Percentiles rank a stretch among this genome's conserved stretches.
These are phyloP conservation scores for Potamilus streckersoni DNA, from an alignment of 1,140 invertebrate genomes.

Conservation along the genomic window DNA sequence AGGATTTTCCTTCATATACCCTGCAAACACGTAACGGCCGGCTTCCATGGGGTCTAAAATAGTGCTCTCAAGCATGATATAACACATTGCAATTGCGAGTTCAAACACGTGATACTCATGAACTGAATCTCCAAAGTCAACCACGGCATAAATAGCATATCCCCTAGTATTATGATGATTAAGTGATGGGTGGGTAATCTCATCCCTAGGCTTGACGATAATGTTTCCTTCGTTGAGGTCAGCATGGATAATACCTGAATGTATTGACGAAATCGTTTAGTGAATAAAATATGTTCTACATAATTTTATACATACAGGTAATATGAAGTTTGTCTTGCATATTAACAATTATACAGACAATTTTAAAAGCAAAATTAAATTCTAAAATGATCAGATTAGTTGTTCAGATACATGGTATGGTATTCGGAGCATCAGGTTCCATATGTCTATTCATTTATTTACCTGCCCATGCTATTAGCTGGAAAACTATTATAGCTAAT, in stretches of 20 bases:
- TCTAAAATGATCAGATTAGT: too few relatives aligned
- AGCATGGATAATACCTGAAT: conserved; percentile 30
- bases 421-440: too few relatives aligned
- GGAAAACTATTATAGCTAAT: too few relatives aligned
- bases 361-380: too few relatives aligned
- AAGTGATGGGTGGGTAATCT: conserved; percentile 33
- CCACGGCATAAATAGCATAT: conserved; percentile 70
- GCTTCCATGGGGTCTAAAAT: conserved; percentile 70
- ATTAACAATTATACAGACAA: too few relatives aligned
- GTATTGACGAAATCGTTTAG: not conserved
- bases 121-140: conserved; percentile 88
- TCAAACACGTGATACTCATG: conserved; percentile 82
- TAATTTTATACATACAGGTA: too few relatives aligned
- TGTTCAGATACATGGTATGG: too few relatives aligned
- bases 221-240: conserved; percentile 37
- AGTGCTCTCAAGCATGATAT: conserved; percentile 78
- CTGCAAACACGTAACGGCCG: conserved; percentile 80
- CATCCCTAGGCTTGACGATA: conserved; percentile 28
- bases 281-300: too few relatives aligned
- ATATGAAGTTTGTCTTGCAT: too few relatives aligned
- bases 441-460: too few relatives aligned
- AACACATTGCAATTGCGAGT: conserved; percentile 82
- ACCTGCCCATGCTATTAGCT: too few relatives aligned
- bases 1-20: conserved; percentile 75
- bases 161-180: conserved; percentile 3